These are phyloP conservation scores for Colletes latitarsis DNA, from an alignment of 1,140 invertebrate species.

Conservation along the genomic window DNA sequence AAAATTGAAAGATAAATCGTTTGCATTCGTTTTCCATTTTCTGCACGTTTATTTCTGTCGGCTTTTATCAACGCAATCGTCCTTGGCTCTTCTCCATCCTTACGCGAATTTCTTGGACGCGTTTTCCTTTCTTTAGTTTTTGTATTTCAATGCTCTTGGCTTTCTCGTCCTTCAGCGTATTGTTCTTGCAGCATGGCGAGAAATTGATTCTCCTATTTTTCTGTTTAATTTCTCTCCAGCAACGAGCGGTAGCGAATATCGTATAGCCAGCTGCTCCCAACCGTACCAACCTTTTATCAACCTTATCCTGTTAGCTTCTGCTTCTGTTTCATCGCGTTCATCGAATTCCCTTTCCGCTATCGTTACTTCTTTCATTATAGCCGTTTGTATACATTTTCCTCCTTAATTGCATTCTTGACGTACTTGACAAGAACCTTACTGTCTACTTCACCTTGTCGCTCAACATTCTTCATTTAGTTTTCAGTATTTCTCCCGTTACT, in stretches of 20 bases:
- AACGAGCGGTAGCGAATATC: no score
- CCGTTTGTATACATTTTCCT: not conserved
- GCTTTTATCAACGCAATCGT: no score
- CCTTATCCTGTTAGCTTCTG: conserved; percentile 16
- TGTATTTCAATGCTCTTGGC: no score
- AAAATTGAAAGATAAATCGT: no score
- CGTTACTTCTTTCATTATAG: conserved; percentile 15
- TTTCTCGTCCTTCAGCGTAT: conserved; percentile 1
- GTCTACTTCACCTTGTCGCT: not conserved
- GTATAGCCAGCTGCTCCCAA: not conserved
- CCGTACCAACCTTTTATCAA: not conserved
- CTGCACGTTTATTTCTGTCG: no score
- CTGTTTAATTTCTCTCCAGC: not conserved
- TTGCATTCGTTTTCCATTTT: no score
- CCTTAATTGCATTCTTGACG: not conserved
- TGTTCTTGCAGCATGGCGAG: not conserved
- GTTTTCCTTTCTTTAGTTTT: no score
- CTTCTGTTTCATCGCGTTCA: conserved; percentile 16
- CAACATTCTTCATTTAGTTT: not conserved
- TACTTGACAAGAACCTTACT: not conserved
- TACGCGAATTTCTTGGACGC: no score
- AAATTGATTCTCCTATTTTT: conserved; percentile 1
- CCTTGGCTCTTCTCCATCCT: no score
- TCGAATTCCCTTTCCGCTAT: not conserved
- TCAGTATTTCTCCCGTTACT: no score